phyloP scores from a whole-genome alignment of 2,797 vertebrate genomes.

The Nannoperca obscura region DNA sequence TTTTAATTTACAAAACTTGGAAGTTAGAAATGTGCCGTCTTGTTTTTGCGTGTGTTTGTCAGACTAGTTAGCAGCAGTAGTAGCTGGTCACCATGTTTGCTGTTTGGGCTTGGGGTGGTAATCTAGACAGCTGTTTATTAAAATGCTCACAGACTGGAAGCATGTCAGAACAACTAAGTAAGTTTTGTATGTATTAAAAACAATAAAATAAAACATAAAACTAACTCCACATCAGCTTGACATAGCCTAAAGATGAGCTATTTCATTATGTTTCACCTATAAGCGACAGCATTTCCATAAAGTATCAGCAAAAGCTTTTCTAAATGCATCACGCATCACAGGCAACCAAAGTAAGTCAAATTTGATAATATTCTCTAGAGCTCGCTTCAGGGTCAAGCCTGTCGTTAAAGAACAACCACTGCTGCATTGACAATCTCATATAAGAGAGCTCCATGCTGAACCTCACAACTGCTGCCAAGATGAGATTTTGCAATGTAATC shows the following conservation, averaged over 20 bases:
- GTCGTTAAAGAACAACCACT: constrained; percentile 39
- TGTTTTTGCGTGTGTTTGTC: neutral
- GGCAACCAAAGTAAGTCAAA: constrained; percentile 23
- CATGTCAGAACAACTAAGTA: neutral
- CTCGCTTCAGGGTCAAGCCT: constrained; percentile 39
- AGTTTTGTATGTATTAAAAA: neutral
- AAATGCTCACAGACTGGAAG: constrained; percentile 8
- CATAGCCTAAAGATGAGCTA: neutral
- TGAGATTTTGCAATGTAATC: constrained; percentile 42
- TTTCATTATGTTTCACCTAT: constrained; percentile 9
- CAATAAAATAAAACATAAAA: neutral
- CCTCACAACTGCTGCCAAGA: constrained; percentile 22
- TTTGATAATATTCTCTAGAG: constrained; percentile 32
- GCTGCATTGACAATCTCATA: constrained; percentile 35
- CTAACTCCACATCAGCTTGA: neutral
- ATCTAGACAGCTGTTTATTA: constrained; percentile 9
- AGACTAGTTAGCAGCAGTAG: neutral
- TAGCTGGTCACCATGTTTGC: neutral
- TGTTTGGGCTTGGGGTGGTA: neutral
- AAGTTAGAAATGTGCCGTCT: neutral
- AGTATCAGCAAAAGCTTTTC: constrained; percentile 21
- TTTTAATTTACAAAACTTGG: neutral
- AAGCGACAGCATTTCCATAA: neutral
- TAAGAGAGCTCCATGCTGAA: neutral
- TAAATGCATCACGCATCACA: constrained; percentile 20